Conservation (phyloP, 2,888 invertebrate genomes). For the Seira musarum region DNA sequence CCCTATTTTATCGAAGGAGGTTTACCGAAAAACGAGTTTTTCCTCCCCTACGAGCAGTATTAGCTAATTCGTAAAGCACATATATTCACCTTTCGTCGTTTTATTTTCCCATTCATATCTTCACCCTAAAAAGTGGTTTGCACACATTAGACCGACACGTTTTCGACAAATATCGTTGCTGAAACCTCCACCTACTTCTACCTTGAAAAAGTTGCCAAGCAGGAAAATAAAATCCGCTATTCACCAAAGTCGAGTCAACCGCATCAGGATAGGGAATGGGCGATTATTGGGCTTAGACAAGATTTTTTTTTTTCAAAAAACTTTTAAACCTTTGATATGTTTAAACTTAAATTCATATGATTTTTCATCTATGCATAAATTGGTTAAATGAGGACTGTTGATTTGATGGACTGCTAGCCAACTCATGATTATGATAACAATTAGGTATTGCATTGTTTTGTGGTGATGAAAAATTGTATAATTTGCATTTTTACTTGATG, state of each 20-base stretch:
- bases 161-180: background rate
- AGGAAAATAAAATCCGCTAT: conserved; percentile 68
- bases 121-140: conserved; percentile 48
- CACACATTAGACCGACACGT: conserved; percentile 21
- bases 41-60: background rate
- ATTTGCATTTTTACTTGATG: conserved; percentile 31
- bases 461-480: conserved; percentile 34
- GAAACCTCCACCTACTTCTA: conserved; percentile 54
- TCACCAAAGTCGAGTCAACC: conserved; percentile 43
- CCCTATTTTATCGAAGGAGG: background rate
- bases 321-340: no score
- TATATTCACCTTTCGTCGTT: conserved; percentile 7
- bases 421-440: no score
- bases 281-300: no score
- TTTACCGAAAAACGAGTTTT: conserved; percentile 61
- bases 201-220: conserved; percentile 68
- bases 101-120: conserved; percentile 47
- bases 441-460: background rate
- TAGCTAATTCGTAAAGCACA: background rate
- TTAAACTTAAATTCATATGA: no score
- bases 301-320: no score
- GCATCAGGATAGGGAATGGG: conserved; percentile 3
- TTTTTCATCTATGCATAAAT: no score
- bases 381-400: no score
- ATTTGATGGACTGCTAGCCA: no score